Conservation (phyloP, 2,888 invertebrate species). For the Tanytarsus gracilentus region DNA sequence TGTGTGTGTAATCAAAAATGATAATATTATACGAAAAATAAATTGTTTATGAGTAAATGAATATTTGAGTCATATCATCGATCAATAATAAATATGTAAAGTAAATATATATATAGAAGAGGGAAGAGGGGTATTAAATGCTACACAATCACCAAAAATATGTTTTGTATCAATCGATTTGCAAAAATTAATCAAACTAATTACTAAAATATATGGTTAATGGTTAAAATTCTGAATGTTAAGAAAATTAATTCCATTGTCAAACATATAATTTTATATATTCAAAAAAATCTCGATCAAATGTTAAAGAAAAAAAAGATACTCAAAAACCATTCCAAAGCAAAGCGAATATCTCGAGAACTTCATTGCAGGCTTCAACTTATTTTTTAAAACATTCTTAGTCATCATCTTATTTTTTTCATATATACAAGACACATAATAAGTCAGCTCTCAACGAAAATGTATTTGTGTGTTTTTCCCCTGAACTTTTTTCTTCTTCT, state of each 20-base stretch:
- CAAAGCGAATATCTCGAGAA: neutral
- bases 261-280: constrained; percentile 18
- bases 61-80: constrained; percentile 28
- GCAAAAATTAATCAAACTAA: constrained; percentile 25
- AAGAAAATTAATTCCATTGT: constrained; percentile 25
- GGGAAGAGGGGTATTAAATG: constrained; percentile 27
- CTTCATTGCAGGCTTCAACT: neutral
- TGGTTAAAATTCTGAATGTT: constrained; percentile 21
- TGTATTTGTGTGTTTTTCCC: neutral
- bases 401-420: no score
- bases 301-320: constrained; percentile 18
- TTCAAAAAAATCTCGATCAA: constrained; percentile 12
- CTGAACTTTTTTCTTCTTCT: neutral
- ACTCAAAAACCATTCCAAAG: constrained; percentile 3
- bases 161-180: constrained; percentile 13
- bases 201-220: neutral
- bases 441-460: neutral
- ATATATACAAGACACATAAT: no score
- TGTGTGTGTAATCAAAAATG: neutral
- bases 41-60: no score
- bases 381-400: no score
- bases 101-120: no score
- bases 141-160: constrained; percentile 31
- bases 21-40: constrained; percentile 7
- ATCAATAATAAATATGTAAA: constrained; percentile 27